phyloP scores from a whole-genome alignment of 1,140 invertebrate species.

The Aphis craccivora region DNA sequence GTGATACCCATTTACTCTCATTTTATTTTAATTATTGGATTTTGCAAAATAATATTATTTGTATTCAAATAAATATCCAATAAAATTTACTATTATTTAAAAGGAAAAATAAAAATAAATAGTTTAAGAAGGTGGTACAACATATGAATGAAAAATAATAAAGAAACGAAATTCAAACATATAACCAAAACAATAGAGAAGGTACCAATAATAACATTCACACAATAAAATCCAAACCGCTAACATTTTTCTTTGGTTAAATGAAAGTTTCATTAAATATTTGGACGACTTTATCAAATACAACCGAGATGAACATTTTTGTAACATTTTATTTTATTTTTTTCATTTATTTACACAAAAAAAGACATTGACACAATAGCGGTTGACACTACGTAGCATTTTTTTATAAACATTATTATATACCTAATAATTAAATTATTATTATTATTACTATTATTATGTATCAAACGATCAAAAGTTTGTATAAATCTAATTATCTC shows the following conservation, averaged over 20 bases:
- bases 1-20: too few species aligned
- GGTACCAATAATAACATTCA: slow-evolving; percentile 1
- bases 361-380: not conserved
- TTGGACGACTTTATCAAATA: not conserved
- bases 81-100: not conserved
- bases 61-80: not conserved
- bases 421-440: not conserved
- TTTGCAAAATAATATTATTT: not conserved
- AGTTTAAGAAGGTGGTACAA: not conserved
- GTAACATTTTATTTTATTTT: not conserved
- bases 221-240: not conserved
- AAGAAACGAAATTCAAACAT: not conserved
- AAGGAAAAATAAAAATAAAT: not conserved
- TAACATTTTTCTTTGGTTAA: not conserved
- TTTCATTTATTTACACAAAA: slow-evolving; percentile 12
- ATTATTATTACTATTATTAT: too few species aligned
- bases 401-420: not conserved
- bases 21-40: not conserved
- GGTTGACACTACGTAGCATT: not conserved
- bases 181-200: not conserved
- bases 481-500: not conserved
- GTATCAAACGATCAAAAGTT: not conserved
- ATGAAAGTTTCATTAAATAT: slow-evolving; percentile 19
- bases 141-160: not conserved
- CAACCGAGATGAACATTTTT: not conserved